Evolutionary conservation across 2,797 vertebrate species (phyloP), one percentile per base, ranked within the genome.

Genomic region (Sorex maritimensis): DNA sequence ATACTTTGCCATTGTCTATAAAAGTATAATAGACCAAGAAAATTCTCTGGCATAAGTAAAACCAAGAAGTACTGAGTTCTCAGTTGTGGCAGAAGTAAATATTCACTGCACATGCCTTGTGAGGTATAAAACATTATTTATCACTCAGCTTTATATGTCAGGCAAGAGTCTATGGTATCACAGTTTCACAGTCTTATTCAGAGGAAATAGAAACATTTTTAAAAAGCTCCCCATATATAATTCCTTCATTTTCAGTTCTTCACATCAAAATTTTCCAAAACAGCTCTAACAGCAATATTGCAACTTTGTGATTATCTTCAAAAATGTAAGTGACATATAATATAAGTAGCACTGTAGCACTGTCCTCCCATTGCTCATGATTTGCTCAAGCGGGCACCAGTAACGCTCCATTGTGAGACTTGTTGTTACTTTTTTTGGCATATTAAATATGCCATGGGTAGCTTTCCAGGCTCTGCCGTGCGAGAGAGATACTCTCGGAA

Each of bases 231-330:
- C 23, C 17, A n/a, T 14, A 58, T 61, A 46, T 49, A 88, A 46
- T 65, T 85, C 14, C 67, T 93, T 81, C 77, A 71, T 44, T 69
- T 94, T n/a, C 86, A 86, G 12, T 74, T 65, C 26, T 95, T 88
- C n/a, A 28, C 72, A 49, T 78, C 61, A 44, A 26, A 23, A 61
- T 49, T 75, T 93, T 65, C 55, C 12, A 81, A 61, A n/a, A 83
- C 17, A 61, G 17, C 4, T 61, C 14, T 9, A 4, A 21, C 28
- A 92, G 58, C 61, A 94, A 92, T 26, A 79, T 7, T 26, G 30
- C 34, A 69, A 80, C 28, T 87, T 74, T 68, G 78, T 44, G 58
- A 75, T 23, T 17, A 58, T 8, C 8, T 58, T 24, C 69, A 68
- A 90, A 93, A 88, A 84, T 23, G 46, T 46, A 92, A 95, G 30